Evolutionary conservation across 1,140 invertebrate genomes (phyloP).

Genomic region (Vanessa atalanta): DNA sequence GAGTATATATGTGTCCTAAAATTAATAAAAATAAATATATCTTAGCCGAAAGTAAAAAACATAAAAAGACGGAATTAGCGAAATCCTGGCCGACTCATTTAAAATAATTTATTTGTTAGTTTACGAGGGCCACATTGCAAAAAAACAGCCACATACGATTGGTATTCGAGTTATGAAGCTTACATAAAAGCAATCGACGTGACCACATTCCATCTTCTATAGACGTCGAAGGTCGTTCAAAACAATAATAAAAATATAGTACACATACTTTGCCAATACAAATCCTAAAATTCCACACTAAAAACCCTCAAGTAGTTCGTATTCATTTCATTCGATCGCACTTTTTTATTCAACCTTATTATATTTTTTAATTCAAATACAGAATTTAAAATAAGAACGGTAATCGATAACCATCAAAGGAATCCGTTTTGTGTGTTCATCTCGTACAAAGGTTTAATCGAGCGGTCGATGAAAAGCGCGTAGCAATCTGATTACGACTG

Average conservation of each 20-base stretch:
- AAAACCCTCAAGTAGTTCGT: not conserved
- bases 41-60: too few relatives aligned
- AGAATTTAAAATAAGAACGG: constrained; percentile 14
- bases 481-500: constrained; percentile 8
- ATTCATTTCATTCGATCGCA: constrained; percentile 1
- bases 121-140: too few relatives aligned
- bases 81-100: too few relatives aligned
- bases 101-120: too few relatives aligned
- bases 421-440: constrained; percentile 38
- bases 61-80: too few relatives aligned
- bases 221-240: not conserved
- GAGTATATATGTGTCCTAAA: too few relatives aligned
- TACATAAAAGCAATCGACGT: not conserved
- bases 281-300: not conserved
- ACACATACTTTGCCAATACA: not conserved
- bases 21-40: too few relatives aligned
- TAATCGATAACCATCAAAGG: constrained; percentile 43
- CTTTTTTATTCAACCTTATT: not conserved
- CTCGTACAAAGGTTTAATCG: constrained; percentile 34
- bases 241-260: not conserved
- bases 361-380: constrained; percentile 3
- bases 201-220: not conserved
- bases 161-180: not conserved
- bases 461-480: constrained; percentile 46
- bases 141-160: not conserved